Percentiles rank a stretch among this genome's conserved stretches.
Evolutionary conservation across 92 coral and sea anemone genomes (phyloP).

Genomic region (Bergia puertoricense): DNA sequence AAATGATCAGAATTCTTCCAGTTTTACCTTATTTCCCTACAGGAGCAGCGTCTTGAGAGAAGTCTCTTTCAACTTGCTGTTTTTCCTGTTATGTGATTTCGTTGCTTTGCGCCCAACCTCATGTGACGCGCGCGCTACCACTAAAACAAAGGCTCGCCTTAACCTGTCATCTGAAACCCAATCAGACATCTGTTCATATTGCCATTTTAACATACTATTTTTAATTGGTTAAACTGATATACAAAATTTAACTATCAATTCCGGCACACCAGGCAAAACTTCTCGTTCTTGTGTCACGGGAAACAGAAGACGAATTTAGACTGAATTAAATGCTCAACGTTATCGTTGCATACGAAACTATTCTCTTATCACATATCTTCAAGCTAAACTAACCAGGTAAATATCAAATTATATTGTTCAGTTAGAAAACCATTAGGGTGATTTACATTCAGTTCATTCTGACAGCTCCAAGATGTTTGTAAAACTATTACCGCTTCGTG

Average conservation of each 20-base stretch:
- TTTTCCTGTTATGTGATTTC: not conserved
- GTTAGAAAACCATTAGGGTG: not conserved
- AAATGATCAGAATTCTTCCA: not conserved
- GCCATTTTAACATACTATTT: not conserved
- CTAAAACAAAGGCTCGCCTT: slow-evolving; percentile 23
- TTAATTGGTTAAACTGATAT: slow-evolving; percentile 22
- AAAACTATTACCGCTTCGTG: not conserved
- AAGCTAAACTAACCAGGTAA: not conserved
- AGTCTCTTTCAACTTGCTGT: not conserved
- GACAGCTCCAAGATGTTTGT: slow-evolving; percentile 6
- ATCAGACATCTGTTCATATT: slow-evolving; percentile 11
- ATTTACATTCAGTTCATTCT: not conserved
- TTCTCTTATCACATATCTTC: not conserved
- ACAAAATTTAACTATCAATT: slow-evolving; percentile 18
- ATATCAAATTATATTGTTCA: not conserved
- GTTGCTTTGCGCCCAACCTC: slow-evolving; percentile 3
- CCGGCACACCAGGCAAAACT: not conserved
- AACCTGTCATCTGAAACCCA: slow-evolving; percentile 27
- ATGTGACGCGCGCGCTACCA: not conserved
- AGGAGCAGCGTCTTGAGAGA: not conserved
- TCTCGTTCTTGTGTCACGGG: not conserved
- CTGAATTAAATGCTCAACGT: not conserved
- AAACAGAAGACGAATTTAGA: not conserved
- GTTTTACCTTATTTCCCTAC: slow-evolving; percentile 13
- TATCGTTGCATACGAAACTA: not conserved